These are phyloP conservation scores for Pantherophis vulpinus DNA, from an alignment of 2,797 vertebrate species.

Conservation along the genomic window DNA sequence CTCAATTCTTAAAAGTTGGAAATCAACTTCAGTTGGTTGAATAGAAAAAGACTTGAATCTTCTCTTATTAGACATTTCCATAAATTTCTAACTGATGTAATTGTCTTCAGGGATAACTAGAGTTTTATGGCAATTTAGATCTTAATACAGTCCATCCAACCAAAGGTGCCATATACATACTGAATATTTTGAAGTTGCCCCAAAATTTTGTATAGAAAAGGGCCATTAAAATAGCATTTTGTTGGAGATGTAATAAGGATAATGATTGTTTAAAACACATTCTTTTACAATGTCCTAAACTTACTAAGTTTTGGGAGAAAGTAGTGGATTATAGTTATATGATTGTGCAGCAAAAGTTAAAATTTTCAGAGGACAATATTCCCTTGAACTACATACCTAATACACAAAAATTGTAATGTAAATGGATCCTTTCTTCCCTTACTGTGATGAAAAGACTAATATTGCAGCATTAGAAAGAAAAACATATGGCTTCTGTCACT, in stretches of 20 bases:
- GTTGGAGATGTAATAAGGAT: not conserved
- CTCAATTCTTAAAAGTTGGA: not conserved
- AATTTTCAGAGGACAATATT: not conserved
- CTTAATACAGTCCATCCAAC: not conserved
- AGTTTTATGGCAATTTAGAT: not conserved
- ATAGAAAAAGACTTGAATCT: not conserved
- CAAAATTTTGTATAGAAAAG: not conserved
- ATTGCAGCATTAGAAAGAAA: not conserved
- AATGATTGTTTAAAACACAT: not conserved
- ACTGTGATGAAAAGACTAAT: not conserved
- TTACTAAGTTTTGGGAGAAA: not conserved
- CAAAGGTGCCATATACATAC: not conserved
- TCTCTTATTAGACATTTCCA: not conserved
- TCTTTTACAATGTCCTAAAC: not conserved
- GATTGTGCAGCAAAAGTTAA: not conserved
- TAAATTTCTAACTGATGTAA: not conserved
- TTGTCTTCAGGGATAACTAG: not conserved
- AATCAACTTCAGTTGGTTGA: not conserved
- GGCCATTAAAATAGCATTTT: not conserved
- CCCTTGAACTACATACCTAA: not conserved
- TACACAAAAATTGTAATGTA: not conserved
- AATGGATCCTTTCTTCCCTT: not conserved
- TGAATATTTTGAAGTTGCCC: not conserved
- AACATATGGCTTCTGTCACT: not conserved
- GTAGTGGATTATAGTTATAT: not conserved